A percentile compares a stretch with the other conserved stretches of the same genome.
Evolutionary conservation across 2,888 invertebrate species (phyloP).

Genomic region (Rhagophthalmus giganteus): DNA sequence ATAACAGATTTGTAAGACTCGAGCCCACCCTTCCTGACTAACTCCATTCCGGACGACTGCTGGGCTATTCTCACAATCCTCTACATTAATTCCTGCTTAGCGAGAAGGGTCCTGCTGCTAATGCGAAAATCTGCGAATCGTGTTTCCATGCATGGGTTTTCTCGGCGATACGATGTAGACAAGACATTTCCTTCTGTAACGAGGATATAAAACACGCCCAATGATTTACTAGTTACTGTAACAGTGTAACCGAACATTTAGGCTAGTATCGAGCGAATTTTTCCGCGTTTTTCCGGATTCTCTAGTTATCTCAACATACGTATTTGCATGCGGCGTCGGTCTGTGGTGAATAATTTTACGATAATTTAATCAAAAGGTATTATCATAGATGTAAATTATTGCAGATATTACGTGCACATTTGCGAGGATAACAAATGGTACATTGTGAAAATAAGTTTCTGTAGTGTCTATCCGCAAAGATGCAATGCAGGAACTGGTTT

Average conservation of each 20-base stretch:
- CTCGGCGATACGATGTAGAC: slow-evolving; percentile 36
- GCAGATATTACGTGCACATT: no score
- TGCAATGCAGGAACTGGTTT: slow-evolving; percentile 37
- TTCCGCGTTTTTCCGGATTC: slow-evolving; percentile 33
- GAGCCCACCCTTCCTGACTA: slow-evolving; percentile 36
- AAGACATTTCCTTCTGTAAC: slow-evolving; percentile 42
- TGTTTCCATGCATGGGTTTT: slow-evolving; percentile 37
- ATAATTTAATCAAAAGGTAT: no score
- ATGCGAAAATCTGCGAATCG: slow-evolving; percentile 41
- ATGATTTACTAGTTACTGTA: slow-evolving; percentile 37
- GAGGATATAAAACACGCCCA: slow-evolving; percentile 43
- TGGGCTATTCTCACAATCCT: slow-evolving; percentile 44
- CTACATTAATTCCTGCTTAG: slow-evolving; percentile 46
- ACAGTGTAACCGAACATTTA: slow-evolving; percentile 37
- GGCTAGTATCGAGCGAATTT: slow-evolving; percentile 41
- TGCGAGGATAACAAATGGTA: slow-evolving; percentile 10
- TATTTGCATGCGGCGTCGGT: not conserved
- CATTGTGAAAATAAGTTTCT: slow-evolving; percentile 25
- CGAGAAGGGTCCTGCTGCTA: slow-evolving; percentile 35
- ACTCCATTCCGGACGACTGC: slow-evolving; percentile 33
- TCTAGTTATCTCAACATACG: not conserved
- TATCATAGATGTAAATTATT: slow-evolving; percentile 1
- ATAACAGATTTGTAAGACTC: slow-evolving; percentile 40
- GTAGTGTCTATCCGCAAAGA: slow-evolving; percentile 36
- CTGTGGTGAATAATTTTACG: no score